Evolutionary conservation across 2,888 invertebrate species (phyloP).

Genomic region (Dynastes maya): DNA sequence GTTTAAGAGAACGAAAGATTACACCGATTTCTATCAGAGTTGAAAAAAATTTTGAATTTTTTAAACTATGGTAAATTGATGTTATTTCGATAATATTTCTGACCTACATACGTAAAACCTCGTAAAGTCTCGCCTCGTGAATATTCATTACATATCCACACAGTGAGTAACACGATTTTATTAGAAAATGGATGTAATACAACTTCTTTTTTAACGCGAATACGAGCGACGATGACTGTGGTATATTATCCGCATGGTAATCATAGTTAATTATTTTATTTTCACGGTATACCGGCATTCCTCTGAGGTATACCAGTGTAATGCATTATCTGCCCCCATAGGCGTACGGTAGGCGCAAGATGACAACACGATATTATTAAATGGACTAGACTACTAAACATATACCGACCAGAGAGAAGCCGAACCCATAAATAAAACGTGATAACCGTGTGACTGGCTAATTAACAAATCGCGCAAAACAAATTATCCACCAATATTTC

Average conservation of each 20-base stretch:
- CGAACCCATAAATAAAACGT: constrained; percentile 51
- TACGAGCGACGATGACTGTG: not conserved
- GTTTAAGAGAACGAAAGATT: no score
- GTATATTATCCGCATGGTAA: constrained; percentile 37
- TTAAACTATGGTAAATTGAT: no score
- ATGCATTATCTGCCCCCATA: constrained; percentile 2
- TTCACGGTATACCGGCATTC: constrained; percentile 11
- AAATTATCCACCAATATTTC: constrained; percentile 61
- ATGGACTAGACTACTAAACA: constrained; percentile 36
- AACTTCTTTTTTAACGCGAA: constrained; percentile 31
- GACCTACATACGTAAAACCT: not conserved
- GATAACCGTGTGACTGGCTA: constrained; percentile 60
- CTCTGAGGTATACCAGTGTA: constrained; percentile 36
- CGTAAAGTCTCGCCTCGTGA: not conserved
- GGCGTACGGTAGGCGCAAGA: constrained; percentile 16
- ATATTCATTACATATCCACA: constrained; percentile 5
- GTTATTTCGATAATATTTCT: not conserved
- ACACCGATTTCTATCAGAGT: no score
- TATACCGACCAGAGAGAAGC: constrained; percentile 34
- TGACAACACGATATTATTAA: constrained; percentile 39
- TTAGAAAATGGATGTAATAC: constrained; percentile 9
- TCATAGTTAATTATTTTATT: constrained; percentile 43
- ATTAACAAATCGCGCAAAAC: constrained; percentile 68
- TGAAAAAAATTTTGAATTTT: no score
- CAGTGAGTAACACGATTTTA: constrained; percentile 16